Evolutionary conservation across 2,113 vertebrate genomes (phyloP).

Genomic region (Scomber japonicus): DNA sequence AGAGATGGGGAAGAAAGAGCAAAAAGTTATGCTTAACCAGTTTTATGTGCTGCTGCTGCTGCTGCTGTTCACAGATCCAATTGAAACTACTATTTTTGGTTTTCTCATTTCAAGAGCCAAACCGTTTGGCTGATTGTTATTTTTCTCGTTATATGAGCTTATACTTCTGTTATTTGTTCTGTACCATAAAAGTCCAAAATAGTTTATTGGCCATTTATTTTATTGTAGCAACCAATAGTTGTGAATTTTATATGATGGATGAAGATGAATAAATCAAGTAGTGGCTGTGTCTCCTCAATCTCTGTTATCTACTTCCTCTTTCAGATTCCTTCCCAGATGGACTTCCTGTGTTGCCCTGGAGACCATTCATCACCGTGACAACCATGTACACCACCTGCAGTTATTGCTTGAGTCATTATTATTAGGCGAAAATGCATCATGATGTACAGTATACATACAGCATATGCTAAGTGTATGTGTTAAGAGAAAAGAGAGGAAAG

Average conservation of each 20-base stretch:
- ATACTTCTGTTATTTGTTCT: conserved; percentile 27
- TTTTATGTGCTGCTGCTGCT: conserved; percentile 41
- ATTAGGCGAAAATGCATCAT: conserved; percentile 46
- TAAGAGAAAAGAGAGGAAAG: not conserved
- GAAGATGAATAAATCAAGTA: conserved; percentile 65
- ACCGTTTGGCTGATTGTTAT: conserved; percentile 26
- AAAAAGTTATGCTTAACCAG: conserved; percentile 10
- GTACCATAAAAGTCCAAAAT: conserved; percentile 45
- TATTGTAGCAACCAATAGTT: conserved; percentile 44
- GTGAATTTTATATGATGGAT: conserved; percentile 66
- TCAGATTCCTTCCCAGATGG: conserved; percentile 74
- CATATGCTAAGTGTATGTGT: not conserved
- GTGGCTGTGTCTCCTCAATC: conserved; percentile 56
- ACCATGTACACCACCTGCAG: conserved; percentile 69
- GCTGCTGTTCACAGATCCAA: conserved; percentile 21
- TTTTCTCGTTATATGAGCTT: conserved; percentile 21
- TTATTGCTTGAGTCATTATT: conserved; percentile 73
- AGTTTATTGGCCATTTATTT: conserved; percentile 41
- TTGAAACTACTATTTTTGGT: conserved; percentile 54
- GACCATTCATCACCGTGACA: conserved; percentile 80
- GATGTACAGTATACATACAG: conserved; percentile 17
- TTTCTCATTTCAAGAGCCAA: conserved; percentile 48
- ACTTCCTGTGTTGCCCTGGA: conserved; percentile 79
- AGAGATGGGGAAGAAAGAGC: not conserved
- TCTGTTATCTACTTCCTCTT: conserved; percentile 76